Percentiles rank a stretch among this genome's conserved stretches.
phyloP scores from a whole-genome alignment of 2,797 vertebrate species.

The Sternarchorhynchus goeldii region DNA sequence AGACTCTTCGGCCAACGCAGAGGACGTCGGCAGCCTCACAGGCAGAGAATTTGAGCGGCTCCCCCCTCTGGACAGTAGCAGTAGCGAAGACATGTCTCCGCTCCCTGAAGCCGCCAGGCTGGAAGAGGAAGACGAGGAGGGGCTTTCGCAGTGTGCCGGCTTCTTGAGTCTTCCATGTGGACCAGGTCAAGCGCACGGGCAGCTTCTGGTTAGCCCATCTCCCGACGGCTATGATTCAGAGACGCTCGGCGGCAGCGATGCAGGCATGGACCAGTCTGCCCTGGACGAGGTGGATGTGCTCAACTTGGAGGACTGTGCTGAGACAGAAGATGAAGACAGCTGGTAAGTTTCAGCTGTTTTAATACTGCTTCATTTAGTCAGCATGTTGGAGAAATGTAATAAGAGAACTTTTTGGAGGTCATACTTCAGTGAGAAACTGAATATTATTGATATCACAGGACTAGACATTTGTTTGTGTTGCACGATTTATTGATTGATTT shows the following conservation, averaged over 20 bases:
- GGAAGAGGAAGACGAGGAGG: conserved; percentile 64
- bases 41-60: conserved; percentile 65
- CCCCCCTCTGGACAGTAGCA: conserved; percentile 65
- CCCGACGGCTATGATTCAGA: conserved; percentile 74
- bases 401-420: too few relatives aligned
- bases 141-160: conserved; percentile 51
- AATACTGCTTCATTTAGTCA: too few relatives aligned
- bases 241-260: conserved; percentile 67
- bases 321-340: conserved; percentile 81
- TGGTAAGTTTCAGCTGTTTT: conserved; percentile 77
- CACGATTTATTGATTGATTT: too few relatives aligned
- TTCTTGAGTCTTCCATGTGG: conserved; percentile 68
- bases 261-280: conserved; percentile 69
- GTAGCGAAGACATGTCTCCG: conserved; percentile 72
- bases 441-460: too few relatives aligned
- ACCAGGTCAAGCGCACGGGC: conserved; percentile 47
- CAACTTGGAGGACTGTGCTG: conserved; percentile 80
- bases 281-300: conserved; percentile 88
- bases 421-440: neutral
- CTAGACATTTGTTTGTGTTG: too few relatives aligned
- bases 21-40: conserved; percentile 57
- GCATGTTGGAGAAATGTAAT: too few relatives aligned
- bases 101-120: conserved; percentile 59
- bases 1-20: conserved; percentile 57
- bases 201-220: conserved; percentile 66